Percentiles rank a stretch among this genome's conserved stretches.
Evolutionary conservation across 2,797 vertebrate species (phyloP).

Genomic region (Myotis planiceps): DNA sequence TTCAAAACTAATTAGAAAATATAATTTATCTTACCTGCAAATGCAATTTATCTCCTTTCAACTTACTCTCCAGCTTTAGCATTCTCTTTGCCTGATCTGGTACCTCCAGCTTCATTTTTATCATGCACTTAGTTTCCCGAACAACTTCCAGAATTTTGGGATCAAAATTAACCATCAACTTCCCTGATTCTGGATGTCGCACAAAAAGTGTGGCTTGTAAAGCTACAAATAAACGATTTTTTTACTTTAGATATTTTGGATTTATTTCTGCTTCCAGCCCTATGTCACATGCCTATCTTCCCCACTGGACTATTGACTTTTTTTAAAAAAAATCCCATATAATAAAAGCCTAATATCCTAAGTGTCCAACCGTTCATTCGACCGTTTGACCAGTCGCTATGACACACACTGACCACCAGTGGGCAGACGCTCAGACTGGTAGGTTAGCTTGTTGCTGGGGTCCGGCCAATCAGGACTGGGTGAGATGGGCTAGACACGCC

Average conservation of each 20-base stretch:
- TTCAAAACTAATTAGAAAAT: constrained; percentile 2
- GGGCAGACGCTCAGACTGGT: accelerated
- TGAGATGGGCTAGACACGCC: no score
- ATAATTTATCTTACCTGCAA: constrained; percentile 86
- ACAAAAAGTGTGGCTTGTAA: constrained; percentile 88
- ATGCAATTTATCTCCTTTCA: constrained; percentile 84
- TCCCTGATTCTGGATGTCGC: constrained; percentile 86
- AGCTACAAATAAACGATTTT: constrained; percentile 82
- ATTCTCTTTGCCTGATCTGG: constrained; percentile 87
- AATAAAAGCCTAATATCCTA: no score
- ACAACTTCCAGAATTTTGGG: constrained; percentile 89
- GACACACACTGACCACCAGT: no score
- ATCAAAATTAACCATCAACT: constrained; percentile 90
- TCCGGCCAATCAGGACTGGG: no score
- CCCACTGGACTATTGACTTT: not conserved
- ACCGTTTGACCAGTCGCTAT: no score
- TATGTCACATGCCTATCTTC: not conserved
- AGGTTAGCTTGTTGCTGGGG: no score
- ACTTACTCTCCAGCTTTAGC: constrained; percentile 85
- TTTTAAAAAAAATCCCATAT: not conserved
- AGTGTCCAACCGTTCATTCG: no score
- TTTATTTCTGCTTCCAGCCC: not conserved
- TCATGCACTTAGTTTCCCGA: constrained; percentile 90
- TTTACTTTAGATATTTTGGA: not conserved
- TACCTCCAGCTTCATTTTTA: constrained; percentile 89